Base-by-base conservation (phyloP, 1,140 invertebrate genomes). In the Cephus cinctus region DNA sequence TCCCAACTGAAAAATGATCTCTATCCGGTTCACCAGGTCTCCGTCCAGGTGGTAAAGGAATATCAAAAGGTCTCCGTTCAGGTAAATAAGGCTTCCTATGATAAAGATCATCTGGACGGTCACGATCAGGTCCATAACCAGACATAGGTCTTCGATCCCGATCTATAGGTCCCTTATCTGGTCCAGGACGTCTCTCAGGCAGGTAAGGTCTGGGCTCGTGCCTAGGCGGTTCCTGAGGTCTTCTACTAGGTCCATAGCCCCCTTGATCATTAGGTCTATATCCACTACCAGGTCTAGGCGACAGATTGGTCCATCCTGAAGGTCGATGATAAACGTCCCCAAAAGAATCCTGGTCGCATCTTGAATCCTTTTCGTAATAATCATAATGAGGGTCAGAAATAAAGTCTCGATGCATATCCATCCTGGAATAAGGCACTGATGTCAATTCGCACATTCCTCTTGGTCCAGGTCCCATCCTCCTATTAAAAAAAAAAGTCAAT, bases 291-390 rank as follows among this genome's bases (percentile, higher is more conserved):
- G n/a, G 20, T 22, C 38, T 14, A 20, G 32, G 42, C 22, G 21
- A 11, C 18, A 22, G 19, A 22, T 42, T 50, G 32, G 9, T 36
- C 19, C 30, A 41, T 27, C 14, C 14, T 12, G 23, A 2, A 14
- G 40, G 12, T 27, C 20, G 18, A n/a, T n/a, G n/a, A n/a, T n/a
- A n/a, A n/a, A n/a, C 40, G 8, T 8, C 9, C 16, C 27, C 30
- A 9, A 6, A 9, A 15, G 40, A 8, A 5, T 44, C 20, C 11
- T 21, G n/a, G 5, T 34, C 8, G 38, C 69, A 69, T 21, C 59
- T 86, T 36, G 83, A 69, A 65, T 90, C 86, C 14, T 82, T 73
- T 52, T 89, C 85, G 59, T 88, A 90, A 58, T 87, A 90, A 65
- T 90, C 88, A 52, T 85, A 90, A 23, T 86, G 81, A 11, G 81